Evolutionary conservation across 2,113 vertebrate genomes (phyloP).

Genomic region (Lagenorhynchus albirostris): DNA sequence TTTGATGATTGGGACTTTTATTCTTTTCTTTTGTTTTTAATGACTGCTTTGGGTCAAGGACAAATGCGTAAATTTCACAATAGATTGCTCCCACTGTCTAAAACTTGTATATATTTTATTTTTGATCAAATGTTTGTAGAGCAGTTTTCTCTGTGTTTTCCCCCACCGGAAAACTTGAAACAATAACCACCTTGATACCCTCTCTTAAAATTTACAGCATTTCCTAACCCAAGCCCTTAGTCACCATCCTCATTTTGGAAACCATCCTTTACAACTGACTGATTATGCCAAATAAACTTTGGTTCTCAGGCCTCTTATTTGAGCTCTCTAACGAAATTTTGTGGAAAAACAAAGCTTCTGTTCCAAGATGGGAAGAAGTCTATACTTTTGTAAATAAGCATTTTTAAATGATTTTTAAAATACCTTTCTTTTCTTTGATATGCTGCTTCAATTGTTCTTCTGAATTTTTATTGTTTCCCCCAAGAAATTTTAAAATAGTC

Average conservation of each 20-base stretch:
- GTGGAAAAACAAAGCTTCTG: neutral
- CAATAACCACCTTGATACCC: neutral
- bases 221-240: neutral
- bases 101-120: slow-evolving; percentile 17
- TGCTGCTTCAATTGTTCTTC: neutral
- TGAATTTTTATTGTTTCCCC: neutral
- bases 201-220: slow-evolving; percentile 17
- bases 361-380: neutral
- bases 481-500: slow-evolving; percentile 9
- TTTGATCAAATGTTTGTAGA: neutral
- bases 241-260: slow-evolving; percentile 40
- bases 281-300: neutral
- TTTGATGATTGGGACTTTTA: neutral
- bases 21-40: slow-evolving; percentile 26
- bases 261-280: neutral
- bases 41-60: slow-evolving; percentile 26
- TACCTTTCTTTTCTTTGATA: neutral
- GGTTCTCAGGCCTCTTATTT: neutral
- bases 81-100: slow-evolving; percentile 35
- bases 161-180: slow-evolving; percentile 41
- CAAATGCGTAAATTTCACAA: slow-evolving; percentile 33
- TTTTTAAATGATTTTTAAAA: neutral
- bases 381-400: neutral
- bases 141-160: neutral
- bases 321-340: neutral